A percentile compares a stretch with the other conserved stretches of the same genome.
These are phyloP conservation scores for Setophaga petechia DNA, from an alignment of 2,113 vertebrate genomes.

Conservation along the genomic window DNA sequence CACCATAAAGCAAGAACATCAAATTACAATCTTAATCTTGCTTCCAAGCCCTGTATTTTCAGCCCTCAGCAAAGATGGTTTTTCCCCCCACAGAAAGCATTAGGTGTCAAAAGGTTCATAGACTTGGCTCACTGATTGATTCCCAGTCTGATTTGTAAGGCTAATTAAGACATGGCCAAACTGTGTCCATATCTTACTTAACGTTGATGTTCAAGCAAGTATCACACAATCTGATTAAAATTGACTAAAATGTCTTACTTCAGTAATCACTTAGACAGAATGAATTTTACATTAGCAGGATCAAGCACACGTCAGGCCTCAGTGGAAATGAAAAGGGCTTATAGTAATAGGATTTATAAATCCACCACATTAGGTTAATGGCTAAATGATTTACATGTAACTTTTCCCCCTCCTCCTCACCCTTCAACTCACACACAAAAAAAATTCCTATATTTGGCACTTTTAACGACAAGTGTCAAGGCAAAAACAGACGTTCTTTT, in stretches of 20 bases:
- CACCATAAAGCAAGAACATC: not conserved
- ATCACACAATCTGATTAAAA: slow-evolving; percentile 76
- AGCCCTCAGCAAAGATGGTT: not conserved
- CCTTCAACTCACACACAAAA: slow-evolving; percentile 67
- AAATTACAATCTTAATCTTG: slow-evolving; percentile 32
- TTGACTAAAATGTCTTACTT: slow-evolving; percentile 77
- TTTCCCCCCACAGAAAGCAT: not conserved
- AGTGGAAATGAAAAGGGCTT: slow-evolving; percentile 79
- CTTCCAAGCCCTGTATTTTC: slow-evolving; percentile 24
- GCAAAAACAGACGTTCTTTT: slow-evolving; percentile 65
- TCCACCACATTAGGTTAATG: slow-evolving; percentile 80
- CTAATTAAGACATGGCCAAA: slow-evolving; percentile 76
- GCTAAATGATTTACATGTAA: slow-evolving; percentile 81
- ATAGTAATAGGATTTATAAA: slow-evolving; percentile 81
- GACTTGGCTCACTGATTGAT: slow-evolving; percentile 59
- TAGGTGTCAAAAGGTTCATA: slow-evolving; percentile 54
- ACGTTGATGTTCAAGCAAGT: slow-evolving; percentile 62
- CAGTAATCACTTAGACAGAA: slow-evolving; percentile 78
- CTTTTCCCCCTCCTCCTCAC: slow-evolving; percentile 72
- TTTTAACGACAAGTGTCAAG: slow-evolving; percentile 62
- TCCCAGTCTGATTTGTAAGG: slow-evolving; percentile 53
- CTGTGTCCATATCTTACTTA: slow-evolving; percentile 65
- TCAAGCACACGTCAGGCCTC: slow-evolving; percentile 76
- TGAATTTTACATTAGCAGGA: slow-evolving; percentile 80
- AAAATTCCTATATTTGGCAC: slow-evolving; percentile 55